phyloP scores from a whole-genome alignment of 2,888 invertebrate species.

The Acleris literana region DNA sequence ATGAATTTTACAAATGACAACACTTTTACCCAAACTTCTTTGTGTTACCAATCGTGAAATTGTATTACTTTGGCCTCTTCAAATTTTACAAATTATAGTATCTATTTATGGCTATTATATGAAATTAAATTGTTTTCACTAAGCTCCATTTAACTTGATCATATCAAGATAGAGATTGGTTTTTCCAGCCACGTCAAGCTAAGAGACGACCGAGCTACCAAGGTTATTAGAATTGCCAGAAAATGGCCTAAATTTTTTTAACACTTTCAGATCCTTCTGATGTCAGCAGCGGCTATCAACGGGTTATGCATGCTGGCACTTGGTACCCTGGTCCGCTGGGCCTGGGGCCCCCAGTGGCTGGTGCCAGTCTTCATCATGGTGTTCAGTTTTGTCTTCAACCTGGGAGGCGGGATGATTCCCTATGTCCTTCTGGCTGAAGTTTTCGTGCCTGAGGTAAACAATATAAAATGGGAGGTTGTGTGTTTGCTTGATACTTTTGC shows the following conservation, averaged over 20 bases:
- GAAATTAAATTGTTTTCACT: too few species aligned
- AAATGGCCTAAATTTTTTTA: neutral
- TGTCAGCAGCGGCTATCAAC: constrained; percentile 21
- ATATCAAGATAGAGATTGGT: too few species aligned
- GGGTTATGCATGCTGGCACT: constrained; percentile 20
- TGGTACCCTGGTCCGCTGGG: constrained; percentile 28
- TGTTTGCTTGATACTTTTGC: too few species aligned
- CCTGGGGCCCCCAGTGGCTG: constrained; percentile 41
- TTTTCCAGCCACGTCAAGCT: too few species aligned
- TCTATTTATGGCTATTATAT: too few species aligned
- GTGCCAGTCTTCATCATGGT: constrained; percentile 48
- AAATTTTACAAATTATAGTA: too few species aligned
- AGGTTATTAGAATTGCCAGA: neutral
- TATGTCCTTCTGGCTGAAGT: constrained; percentile 33
- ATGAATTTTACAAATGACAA: too few species aligned
- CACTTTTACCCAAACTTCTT: too few species aligned
- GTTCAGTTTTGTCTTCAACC: constrained; percentile 48
- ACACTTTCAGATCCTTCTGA: constrained; percentile 18
- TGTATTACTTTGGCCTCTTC: too few species aligned
- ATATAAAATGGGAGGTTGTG: neutral
- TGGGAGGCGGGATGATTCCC: constrained; percentile 50
- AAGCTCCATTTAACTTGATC: too few species aligned
- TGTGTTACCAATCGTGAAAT: too few species aligned
- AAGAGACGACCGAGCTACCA: too few species aligned
- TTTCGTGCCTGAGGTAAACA: constrained; percentile 26